Evolutionary conservation across 2,797 vertebrate species (phyloP), one percentile per base, ranked within the genome.

Genomic region (Phaenicophaeus curvirostris): DNA sequence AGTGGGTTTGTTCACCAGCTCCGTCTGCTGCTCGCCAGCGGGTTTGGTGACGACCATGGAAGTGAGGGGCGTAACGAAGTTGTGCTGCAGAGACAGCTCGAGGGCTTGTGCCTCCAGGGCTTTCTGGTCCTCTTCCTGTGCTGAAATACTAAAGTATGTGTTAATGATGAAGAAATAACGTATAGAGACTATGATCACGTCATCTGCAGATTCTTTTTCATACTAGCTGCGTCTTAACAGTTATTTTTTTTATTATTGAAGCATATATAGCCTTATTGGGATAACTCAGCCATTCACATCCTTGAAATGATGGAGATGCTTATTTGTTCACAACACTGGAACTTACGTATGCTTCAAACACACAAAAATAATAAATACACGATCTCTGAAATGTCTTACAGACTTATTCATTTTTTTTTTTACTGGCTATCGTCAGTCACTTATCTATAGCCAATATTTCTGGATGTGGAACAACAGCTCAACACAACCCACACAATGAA

Each of bases 21-120:
- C 95, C 8, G 51, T 53, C 58, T 96, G 94, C 19, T 93, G 93
- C 87, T 97, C 90, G 50, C 74, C 96, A 37, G 98, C 85, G 2
- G 99, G 99, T 93, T 99, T 99, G 95, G 98, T 99, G 96, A 99
- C 98, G 93, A 99, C 98, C 99, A 99, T 99, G 91, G 99, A 99
- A 1, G 99, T 99, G 89, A 99, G 98, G 3, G 98, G 98, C 0
- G 99, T 99, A 77, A 99, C 98, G 19, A 99, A 99, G 96, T 81
- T 98, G 96, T 99, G 99, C 28, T 3, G 95, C 85, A 99, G 97
- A 4, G 99, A 99, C 93, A 99, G 96, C 5, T 98, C 96, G 95
- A 99, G 90, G 46, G 98, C 98, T 92, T 95, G 97, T 4, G 91
- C 95, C 35, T 98, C 97, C 41, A 97, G 93, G 8, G 94, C 97